These are phyloP conservation scores for Todiramphus saurophagus DNA, from an alignment of 2,113 vertebrate genomes.

Conservation along the genomic window DNA sequence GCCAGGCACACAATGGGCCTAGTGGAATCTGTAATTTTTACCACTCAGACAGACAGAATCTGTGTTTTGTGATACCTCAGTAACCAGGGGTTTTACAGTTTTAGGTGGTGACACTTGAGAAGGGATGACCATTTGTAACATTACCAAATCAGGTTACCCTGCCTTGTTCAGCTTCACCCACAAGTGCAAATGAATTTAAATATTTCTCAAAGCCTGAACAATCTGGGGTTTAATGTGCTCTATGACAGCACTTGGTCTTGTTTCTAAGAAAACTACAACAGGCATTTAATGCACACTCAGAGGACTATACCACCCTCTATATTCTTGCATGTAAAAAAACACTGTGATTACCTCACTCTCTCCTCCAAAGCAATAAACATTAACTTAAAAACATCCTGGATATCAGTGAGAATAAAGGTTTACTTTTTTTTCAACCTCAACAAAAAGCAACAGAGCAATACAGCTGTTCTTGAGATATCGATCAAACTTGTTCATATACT, in stretches of 20 bases:
- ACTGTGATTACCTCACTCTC: rapidly evolving
- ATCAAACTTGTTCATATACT: background rate
- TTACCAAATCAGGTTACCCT: background rate
- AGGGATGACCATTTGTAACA: background rate
- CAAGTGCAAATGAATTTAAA: background rate
- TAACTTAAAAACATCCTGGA: background rate
- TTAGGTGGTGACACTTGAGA: background rate
- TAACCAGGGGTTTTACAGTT: background rate
- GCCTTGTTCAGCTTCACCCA: background rate
- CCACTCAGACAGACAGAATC: background rate
- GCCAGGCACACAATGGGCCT: background rate
- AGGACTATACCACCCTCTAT: background rate
- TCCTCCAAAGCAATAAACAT: background rate
- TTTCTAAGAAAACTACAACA: background rate
- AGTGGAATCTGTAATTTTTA: background rate
- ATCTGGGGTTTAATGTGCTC: background rate
- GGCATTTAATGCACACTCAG: background rate
- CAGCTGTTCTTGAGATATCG: background rate
- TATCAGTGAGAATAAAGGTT: background rate
- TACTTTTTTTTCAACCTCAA: background rate
- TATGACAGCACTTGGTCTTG: background rate
- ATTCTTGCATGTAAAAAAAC: background rate
- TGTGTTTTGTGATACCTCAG: background rate
- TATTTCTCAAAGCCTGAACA: background rate
- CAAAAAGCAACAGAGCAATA: background rate